Conservation (phyloP, 2,888 invertebrate species). For the Melinaea marsaeus region DNA sequence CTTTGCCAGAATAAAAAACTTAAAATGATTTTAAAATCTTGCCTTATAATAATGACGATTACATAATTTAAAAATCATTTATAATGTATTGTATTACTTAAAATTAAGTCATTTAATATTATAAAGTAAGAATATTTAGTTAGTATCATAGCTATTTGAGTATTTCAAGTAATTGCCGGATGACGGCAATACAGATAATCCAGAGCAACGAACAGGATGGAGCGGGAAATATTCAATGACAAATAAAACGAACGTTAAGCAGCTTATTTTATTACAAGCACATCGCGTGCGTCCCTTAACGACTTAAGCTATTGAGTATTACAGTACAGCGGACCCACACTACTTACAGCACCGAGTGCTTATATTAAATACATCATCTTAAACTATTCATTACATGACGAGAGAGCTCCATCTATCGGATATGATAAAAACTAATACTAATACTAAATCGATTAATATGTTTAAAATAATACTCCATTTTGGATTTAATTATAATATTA, state of each 20-base stretch:
- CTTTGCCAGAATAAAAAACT: no score
- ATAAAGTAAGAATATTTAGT: no score
- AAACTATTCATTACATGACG: constrained; percentile 47
- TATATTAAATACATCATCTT: constrained; percentile 28
- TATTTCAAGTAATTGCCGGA: no score
- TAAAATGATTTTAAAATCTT: no score
- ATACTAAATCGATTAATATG: neutral
- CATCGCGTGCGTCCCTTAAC: constrained; percentile 51
- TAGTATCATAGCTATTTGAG: no score
- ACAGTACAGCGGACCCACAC: constrained; percentile 57
- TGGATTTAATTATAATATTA: neutral
- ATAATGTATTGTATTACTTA: no score
- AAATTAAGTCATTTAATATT: no score
- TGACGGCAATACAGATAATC: no score
- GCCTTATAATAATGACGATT: no score
- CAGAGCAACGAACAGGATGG: no score
- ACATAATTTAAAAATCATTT: no score
- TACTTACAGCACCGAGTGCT: constrained; percentile 34
- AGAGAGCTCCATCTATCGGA: neutral
- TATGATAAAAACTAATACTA: neutral
- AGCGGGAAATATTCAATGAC: no score
- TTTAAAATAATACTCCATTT: constrained; percentile 19
- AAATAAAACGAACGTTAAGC: constrained; percentile 25
- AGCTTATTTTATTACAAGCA: constrained; percentile 37
- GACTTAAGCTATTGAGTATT: constrained; percentile 70